Evolutionary conservation across 2,113 vertebrate genomes (phyloP).

Genomic region (Rhinichthys klamathensis): DNA sequence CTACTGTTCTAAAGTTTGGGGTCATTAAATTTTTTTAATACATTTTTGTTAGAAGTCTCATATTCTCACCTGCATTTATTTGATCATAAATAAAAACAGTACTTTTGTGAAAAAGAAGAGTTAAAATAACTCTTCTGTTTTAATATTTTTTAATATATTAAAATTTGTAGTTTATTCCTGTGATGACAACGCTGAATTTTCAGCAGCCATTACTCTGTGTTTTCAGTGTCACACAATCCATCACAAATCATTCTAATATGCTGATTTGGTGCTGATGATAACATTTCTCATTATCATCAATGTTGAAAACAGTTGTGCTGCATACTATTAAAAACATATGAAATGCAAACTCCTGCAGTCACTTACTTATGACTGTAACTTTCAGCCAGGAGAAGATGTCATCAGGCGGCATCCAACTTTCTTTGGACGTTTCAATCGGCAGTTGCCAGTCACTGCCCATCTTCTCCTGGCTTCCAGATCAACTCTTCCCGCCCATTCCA

Average conservation of each 20-base stretch:
- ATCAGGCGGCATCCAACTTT: neutral
- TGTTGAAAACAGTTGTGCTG: neutral
- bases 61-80: neutral
- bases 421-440: neutral
- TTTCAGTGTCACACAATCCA: neutral
- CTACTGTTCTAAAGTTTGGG: neutral
- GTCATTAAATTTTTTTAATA: neutral
- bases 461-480: conserved; percentile 9
- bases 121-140: neutral
- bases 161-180: neutral
- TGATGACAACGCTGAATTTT: neutral
- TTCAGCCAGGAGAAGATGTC: neutral
- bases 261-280: neutral
- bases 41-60: neutral
- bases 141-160: neutral
- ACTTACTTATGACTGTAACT: neutral
- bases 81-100: neutral
- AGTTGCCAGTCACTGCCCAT: conserved; percentile 14
- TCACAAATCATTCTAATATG: neutral
- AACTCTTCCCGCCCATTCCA: neutral
- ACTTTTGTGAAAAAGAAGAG: neutral
- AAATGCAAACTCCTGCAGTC: neutral
- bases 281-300: neutral
- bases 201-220: neutral
- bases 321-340: neutral